These are phyloP conservation scores for Lophotis ruficrista DNA, from an alignment of 2,113 vertebrate genomes.

Conservation along the genomic window DNA sequence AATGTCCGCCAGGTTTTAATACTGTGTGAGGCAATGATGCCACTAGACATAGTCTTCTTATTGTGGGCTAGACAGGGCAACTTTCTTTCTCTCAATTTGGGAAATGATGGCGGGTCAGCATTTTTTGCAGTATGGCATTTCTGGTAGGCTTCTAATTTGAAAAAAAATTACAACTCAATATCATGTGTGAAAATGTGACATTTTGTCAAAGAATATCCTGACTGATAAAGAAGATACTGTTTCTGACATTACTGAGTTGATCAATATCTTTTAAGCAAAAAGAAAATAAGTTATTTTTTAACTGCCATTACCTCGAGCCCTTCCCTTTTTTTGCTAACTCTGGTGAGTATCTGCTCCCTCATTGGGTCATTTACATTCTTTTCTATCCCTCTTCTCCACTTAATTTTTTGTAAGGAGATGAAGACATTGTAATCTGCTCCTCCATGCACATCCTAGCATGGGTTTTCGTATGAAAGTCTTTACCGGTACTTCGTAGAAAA, in stretches of 20 bases:
- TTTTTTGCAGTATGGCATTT: not conserved
- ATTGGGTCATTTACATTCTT: not conserved
- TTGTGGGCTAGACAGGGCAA: not conserved
- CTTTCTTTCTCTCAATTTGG: not conserved
- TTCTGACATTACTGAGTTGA: not conserved
- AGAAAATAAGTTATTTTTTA: not conserved
- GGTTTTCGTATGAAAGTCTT: not conserved
- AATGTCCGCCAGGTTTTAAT: not conserved
- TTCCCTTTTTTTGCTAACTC: not conserved
- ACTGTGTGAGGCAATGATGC: rapidly evolving
- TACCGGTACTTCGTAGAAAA: not conserved
- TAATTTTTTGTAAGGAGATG: not conserved
- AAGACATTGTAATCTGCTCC: not conserved
- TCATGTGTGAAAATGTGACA: not conserved
- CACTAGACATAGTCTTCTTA: not conserved
- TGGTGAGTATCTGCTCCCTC: not conserved
- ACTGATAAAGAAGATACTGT: not conserved
- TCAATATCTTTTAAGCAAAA: not conserved
- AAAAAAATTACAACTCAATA: not conserved
- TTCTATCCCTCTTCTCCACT: not conserved
- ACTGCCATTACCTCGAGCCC: rapidly evolving
- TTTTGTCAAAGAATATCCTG: not conserved
- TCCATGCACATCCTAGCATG: not conserved
- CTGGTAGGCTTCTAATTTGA: not conserved
- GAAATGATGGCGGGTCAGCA: not conserved